Base-by-base conservation (phyloP, 1,140 invertebrate species). In the Hestina assimilis region DNA sequence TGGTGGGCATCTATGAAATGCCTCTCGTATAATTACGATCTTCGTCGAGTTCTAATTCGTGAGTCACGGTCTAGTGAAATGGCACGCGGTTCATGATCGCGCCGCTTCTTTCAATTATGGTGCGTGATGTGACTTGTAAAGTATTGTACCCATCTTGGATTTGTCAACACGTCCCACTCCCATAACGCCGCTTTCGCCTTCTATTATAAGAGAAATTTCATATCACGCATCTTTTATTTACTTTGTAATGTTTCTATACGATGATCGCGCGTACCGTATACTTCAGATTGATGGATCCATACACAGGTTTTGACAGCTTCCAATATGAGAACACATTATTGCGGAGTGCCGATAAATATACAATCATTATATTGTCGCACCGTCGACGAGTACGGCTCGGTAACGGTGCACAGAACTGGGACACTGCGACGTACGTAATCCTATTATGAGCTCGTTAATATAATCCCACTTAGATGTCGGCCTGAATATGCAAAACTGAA, bases 371-470 rank as follows among this genome's bases (percentile, higher is more conserved):
- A 80, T 79, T 87, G 83, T 82, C 78, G 77, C 78, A 73, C 54
- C 58, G 69, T 68, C 66, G 63, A 59, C 61, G 69, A 63, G 72
- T 66, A 68, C 72, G 69, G 72, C 59, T 47, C 43, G 56, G 72
- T 86, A 86, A 86, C 83, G 79, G 80, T 81, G 62, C 72, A 45
- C 51, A 64, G 67, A 86, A 82, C 77, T 83, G 77, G 80, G 77
- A 72, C 81, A 69, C 64, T 52, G 72, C 63, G 63, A 58, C 57
- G 75, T 72, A 76, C 69, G 75, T 84, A 87, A 87, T 87, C 83
- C 80, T 82, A 87, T 87, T 85, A 87, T 72, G 75, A 79, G 69
- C 77, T 85, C 72, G 83, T 83, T 87, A 83, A 75, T 73, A 69
- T 83, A 83, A 83, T 84, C 75, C 75, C 59, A 65, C 64, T 65